phyloP scores from a whole-genome alignment of 2,797 vertebrate genomes.

The Chloroceryle amazona region DNA sequence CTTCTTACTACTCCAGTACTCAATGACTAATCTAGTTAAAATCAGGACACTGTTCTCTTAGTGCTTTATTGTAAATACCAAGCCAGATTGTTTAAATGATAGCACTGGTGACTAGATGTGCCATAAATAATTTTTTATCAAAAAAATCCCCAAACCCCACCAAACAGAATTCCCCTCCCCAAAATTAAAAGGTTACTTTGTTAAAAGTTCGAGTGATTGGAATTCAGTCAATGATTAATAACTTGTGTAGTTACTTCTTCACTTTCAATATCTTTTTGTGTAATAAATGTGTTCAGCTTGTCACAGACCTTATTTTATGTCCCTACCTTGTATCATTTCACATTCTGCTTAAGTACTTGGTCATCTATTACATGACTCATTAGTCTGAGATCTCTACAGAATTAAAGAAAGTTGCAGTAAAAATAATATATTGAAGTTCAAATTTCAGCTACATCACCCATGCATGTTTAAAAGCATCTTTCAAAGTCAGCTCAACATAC shows the following conservation, averaged over 20 bases:
- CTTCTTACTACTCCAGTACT: not conserved
- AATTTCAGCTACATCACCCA: constrained; percentile 80
- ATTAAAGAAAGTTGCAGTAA: constrained; percentile 82
- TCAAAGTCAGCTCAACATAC: constrained; percentile 77
- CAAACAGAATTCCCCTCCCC: constrained; percentile 9
- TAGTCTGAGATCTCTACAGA: constrained; percentile 80
- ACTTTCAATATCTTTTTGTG: constrained; percentile 70
- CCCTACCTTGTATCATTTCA: constrained; percentile 77
- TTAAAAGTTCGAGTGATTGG: constrained; percentile 61
- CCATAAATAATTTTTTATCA: not conserved
- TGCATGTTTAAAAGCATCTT: constrained; percentile 79
- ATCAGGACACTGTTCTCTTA: not conserved
- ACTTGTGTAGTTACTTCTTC: constrained; percentile 72
- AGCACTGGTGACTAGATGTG: not conserved
- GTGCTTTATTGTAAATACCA: not conserved
- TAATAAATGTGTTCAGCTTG: constrained; percentile 79
- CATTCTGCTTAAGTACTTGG: constrained; percentile 78
- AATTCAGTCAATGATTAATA: constrained; percentile 75
- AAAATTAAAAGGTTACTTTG: constrained; percentile 59
- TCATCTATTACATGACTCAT: constrained; percentile 83
- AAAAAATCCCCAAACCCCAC: constrained; percentile 20
- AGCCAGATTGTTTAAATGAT: not conserved
- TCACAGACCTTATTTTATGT: constrained; percentile 80
- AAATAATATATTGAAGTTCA: constrained; percentile 81
- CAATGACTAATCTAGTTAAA: not conserved